These are phyloP conservation scores for Notamacropus eugenii DNA, from an alignment of 2,797 vertebrate species.

Conservation along the genomic window DNA sequence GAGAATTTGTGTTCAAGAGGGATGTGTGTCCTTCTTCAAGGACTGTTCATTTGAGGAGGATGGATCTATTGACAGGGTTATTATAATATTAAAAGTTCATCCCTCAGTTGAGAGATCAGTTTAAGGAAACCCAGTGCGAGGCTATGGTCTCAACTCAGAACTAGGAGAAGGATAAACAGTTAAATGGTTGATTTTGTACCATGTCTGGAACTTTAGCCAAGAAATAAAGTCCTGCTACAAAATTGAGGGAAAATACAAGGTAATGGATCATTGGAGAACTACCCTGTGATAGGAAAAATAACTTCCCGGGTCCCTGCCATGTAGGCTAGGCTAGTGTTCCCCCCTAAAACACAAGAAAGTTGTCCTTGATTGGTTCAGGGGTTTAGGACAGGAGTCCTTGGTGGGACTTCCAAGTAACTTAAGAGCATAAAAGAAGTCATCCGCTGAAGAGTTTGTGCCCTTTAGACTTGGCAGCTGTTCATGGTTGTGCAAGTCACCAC, in stretches of 20 bases:
- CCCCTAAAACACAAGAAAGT: background rate
- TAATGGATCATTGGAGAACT: background rate
- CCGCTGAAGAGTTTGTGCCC: background rate
- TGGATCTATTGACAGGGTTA: background rate
- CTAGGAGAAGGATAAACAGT: background rate
- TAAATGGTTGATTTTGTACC: background rate
- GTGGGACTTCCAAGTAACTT: background rate
- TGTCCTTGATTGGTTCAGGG: background rate
- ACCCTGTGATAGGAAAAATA: background rate
- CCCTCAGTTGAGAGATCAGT: background rate
- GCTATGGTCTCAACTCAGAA: background rate
- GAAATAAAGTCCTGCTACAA: background rate
- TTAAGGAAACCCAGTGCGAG: background rate
- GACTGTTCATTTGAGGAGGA: background rate
- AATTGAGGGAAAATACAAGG: background rate
- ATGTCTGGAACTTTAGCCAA: background rate
- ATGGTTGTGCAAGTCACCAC: background rate
- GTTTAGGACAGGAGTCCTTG: background rate
- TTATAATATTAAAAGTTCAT: background rate
- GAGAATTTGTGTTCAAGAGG: background rate
- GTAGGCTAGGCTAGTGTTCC: background rate
- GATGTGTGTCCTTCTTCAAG: background rate
- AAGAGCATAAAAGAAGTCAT: background rate
- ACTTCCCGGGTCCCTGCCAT: background rate
- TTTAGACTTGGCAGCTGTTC: background rate